phyloP scores from a whole-genome alignment of 2,888 invertebrate species.

The Helobdella robusta region DNA sequence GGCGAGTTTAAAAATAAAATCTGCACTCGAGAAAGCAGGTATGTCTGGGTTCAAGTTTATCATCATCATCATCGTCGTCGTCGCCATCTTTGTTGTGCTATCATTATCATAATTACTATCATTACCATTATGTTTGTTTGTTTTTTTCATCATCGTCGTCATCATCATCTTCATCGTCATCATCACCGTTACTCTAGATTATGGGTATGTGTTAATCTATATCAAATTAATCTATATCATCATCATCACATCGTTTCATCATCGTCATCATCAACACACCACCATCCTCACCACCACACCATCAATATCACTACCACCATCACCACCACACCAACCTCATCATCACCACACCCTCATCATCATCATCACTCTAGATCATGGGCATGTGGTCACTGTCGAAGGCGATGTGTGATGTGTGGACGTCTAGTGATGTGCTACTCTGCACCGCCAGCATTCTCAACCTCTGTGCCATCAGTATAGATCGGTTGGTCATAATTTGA shows the following conservation, averaged over 20 bases:
- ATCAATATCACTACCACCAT: slow-evolving; percentile 46
- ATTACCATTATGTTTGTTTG: no score
- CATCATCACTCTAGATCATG: slow-evolving; percentile 46
- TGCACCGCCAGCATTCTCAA: slow-evolving; percentile 55
- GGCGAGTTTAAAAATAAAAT: no score
- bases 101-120: no score
- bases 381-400: slow-evolving; percentile 45
- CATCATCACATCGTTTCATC: neutral
- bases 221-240: neutral
- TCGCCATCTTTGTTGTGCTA: no score
- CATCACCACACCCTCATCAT: slow-evolving; percentile 40
- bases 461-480: slow-evolving; percentile 54
- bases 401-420: slow-evolving; percentile 52
- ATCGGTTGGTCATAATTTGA: no score
- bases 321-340: no score
- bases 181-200: no score
- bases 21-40: no score
- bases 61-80: no score
- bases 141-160: no score
- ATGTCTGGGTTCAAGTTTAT: no score
- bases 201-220: neutral
- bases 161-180: no score
- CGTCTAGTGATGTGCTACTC: slow-evolving; percentile 53
- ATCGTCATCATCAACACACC: neutral
- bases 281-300: neutral